Base-by-base conservation (phyloP, 2,113 vertebrate species). In the Poeciliopsis occidentalis region DNA sequence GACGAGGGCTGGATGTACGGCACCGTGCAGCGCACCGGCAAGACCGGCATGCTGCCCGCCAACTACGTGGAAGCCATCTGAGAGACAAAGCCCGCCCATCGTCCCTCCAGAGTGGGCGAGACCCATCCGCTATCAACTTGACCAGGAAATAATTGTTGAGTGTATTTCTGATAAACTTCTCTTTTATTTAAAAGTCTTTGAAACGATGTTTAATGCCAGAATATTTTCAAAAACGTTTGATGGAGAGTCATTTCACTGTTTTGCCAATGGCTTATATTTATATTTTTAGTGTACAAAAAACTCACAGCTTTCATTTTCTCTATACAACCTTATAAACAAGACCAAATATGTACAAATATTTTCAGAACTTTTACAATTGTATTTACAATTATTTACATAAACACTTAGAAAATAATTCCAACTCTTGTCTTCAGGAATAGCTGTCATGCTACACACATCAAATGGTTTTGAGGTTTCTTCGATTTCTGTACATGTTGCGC, bases 1-100 rank as follows among this genome's bases (percentile, higher is more conserved):
- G 98, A 99, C 1, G 98, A 99, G 85, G 98, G 98, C 13, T 99
- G 98, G 98, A 99, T 99, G 97, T 99, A 99, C 0, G 98, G 98
- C 15, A 99, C 98, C 0, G 98, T 99, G 64, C 98, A 99, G 94
- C 95, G 98, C 67, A 98, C 96, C 0, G 96, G 97, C 85, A 95
- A 97, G 87, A 99, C 98, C 0, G 98, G 98, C 57, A 99, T 99
- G 98, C 95, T 99, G 68, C 98, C 98, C 0, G 98, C 98, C 91
- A 99, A 99, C 93, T 99, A 99, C 0, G 96, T 99, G 0, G 98
- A 99, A 81, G 96, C 95, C 0, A 70, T 99, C 69, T 99, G 93
- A 95, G 3, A 67, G 62, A 82, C 61, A 74, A 60, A 75, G 71
- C 86, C 87, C 83, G 71, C 83, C 87, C 90, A 44, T 29, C 12